phyloP scores from a whole-genome alignment of 2,113 vertebrate species.

The Hylia prasina region DNA sequence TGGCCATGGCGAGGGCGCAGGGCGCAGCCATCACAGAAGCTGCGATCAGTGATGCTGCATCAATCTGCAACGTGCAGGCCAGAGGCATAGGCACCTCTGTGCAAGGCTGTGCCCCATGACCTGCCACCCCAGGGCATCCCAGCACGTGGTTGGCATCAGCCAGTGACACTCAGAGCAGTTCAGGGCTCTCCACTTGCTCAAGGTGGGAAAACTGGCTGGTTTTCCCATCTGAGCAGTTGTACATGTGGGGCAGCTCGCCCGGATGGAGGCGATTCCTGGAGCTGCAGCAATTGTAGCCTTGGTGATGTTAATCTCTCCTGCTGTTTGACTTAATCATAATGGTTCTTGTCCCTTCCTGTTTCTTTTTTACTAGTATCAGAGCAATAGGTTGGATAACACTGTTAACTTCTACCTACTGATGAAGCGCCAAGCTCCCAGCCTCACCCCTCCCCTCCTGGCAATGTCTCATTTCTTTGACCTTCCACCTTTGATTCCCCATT shows the following conservation, averaged over 20 bases:
- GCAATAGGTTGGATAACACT: neutral
- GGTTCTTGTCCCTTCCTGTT: neutral
- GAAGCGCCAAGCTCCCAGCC: neutral
- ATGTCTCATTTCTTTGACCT: neutral
- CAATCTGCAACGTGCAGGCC: conserved; percentile 76
- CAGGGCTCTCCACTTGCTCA: neutral
- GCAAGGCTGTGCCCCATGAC: fast-evolving
- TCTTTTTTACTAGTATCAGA: neutral
- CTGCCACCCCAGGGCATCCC: neutral
- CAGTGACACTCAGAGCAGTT: fast-evolving
- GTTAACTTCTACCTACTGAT: neutral
- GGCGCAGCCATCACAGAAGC: conserved; percentile 97
- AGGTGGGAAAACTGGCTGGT: neutral
- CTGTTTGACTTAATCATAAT: neutral
- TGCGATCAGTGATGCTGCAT: conserved; percentile 83
- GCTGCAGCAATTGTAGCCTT: fast-evolving
- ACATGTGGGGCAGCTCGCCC: fast-evolving
- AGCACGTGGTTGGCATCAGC: fast-evolving
- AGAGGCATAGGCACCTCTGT: neutral
- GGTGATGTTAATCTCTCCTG: neutral
- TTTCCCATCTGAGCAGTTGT: neutral
- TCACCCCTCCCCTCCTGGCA: neutral
- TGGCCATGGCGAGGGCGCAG: conserved; percentile 89
- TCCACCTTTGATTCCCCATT: neutral
- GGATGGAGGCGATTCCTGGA: neutral